Base-by-base conservation (phyloP, 2,797 vertebrate genomes). In the Toxotes lorentzi region DNA sequence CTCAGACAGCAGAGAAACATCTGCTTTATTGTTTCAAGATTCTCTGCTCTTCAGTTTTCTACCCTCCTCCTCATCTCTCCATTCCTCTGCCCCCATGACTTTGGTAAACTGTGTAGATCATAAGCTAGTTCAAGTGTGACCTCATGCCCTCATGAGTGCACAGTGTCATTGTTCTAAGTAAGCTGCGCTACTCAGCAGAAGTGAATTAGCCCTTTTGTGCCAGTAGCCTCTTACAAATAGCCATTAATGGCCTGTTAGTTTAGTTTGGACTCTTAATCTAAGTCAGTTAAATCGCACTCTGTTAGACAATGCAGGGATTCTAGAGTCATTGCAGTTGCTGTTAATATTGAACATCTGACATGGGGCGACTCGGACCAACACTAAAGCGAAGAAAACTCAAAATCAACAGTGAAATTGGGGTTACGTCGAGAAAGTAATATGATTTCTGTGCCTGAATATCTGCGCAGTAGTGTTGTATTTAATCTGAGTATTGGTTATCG, bases 231-330 rank as follows among this genome's bases (percentile, higher is more conserved):
- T 86, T 76, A 77, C 74, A 90, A 85, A 77, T 79, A 56, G 43
- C 63, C 66, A 85, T 84, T 86, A 89, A 88, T 84, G 66, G 76
- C 73, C 58, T 82, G 60, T 83, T 90, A 70, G 86, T 89, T 88
- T 88, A 79, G 75, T 86, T 81, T 78, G 65, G 70, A 78, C 82
- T 85, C 76, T 79, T 74, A 74, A 78, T 89, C 70, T 69, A 77
- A 84, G 67, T 84, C 73, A 19, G 34, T 91, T 83, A 80, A 82
- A 84, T 82, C 76, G 76, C 64, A 59, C 54, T 62, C 65, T 79
- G 71, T 86, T 73, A 73, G 71, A 78, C 69, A 85, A 56, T 64
- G 62, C 60, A 62, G 66, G 9, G 30, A 73, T 79, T 86, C 73
- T 47, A 50, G 76, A 74, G 65, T 68, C 48, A 66, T 24, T 82